phyloP scores from a whole-genome alignment of 1,140 invertebrate species.

The Prorops nasuta region DNA sequence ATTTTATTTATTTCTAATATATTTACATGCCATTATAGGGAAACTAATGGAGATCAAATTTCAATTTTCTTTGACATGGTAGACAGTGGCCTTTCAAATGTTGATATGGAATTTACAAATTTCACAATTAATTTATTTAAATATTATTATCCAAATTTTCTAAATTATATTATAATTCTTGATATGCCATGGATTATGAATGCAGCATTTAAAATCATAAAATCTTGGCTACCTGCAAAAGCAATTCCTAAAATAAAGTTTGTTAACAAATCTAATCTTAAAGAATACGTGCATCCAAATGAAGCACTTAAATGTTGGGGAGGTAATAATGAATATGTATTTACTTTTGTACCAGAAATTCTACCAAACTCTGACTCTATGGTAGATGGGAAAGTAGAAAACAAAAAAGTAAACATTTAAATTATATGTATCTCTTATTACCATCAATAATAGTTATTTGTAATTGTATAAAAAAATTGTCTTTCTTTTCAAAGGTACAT shows the following conservation, averaged over 20 bases:
- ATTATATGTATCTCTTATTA: background rate
- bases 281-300: slow-evolving; percentile 73
- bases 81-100: slow-evolving; percentile 77
- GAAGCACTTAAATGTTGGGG: slow-evolving; percentile 81
- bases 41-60: slow-evolving; percentile 74
- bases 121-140: slow-evolving; percentile 87
- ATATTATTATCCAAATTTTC: slow-evolving; percentile 83
- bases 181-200: slow-evolving; percentile 95
- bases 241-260: slow-evolving; percentile 89
- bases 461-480: slow-evolving; percentile 1
- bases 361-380: slow-evolving; percentile 28
- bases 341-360: slow-evolving; percentile 68
- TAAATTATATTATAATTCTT: slow-evolving; percentile 89
- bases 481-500: slow-evolving; percentile 52
- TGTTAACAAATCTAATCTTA: slow-evolving; percentile 74
- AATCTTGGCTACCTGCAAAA: slow-evolving; percentile 82
- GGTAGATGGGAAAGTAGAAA: slow-evolving; percentile 55
- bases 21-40: slow-evolving; percentile 44
- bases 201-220: slow-evolving; percentile 91
- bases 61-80: slow-evolving; percentile 89
- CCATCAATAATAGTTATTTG: background rate
- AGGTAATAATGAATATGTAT: slow-evolving; percentile 75
- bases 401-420: slow-evolving; percentile 54
- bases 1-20: slow-evolving; percentile 2
- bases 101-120: slow-evolving; percentile 85